Conservation (phyloP, 2,113 vertebrate genomes). For the Scatophagus argus region DNA sequence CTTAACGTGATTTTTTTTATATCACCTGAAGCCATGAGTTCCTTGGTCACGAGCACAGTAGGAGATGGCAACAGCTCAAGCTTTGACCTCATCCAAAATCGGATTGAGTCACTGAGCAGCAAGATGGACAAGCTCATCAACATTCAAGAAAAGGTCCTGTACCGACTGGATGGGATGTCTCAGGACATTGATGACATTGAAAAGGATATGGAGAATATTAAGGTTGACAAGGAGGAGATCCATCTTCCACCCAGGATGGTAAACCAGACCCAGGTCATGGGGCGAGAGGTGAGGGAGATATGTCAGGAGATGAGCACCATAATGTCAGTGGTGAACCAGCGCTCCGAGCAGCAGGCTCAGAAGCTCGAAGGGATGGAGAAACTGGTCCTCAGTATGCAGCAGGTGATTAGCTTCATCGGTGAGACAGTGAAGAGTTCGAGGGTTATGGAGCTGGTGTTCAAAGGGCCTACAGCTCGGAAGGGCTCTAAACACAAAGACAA, state of each 20-base stretch:
- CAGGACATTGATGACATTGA: constrained; percentile 87
- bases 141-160: constrained; percentile 89
- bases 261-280: constrained; percentile 65
- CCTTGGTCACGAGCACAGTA: constrained; percentile 74
- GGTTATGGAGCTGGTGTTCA: constrained; percentile 84
- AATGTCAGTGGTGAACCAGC: constrained; percentile 86
- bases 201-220: constrained; percentile 85
- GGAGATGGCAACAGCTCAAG: constrained; percentile 64
- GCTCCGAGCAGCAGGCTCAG: constrained; percentile 87
- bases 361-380: constrained; percentile 91
- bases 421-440: constrained; percentile 87
- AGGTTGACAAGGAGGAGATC: constrained; percentile 83
- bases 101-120: constrained; percentile 86
- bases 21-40: constrained; percentile 74
- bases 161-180: constrained; percentile 87
- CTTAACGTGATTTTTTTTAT: constrained; percentile 60
- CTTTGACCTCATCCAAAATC: constrained; percentile 85
- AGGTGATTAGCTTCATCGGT: constrained; percentile 87
- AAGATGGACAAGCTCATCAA: constrained; percentile 90
- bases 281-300: constrained; percentile 83
- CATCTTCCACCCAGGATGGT: constrained; percentile 65
- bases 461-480: constrained; percentile 77
- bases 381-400: constrained; percentile 88
- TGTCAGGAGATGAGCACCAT: constrained; percentile 89
- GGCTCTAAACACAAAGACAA: constrained; percentile 70